Evolutionary conservation across 1,140 invertebrate species (phyloP).

Genomic region (Chionoecetes opilio): DNA sequence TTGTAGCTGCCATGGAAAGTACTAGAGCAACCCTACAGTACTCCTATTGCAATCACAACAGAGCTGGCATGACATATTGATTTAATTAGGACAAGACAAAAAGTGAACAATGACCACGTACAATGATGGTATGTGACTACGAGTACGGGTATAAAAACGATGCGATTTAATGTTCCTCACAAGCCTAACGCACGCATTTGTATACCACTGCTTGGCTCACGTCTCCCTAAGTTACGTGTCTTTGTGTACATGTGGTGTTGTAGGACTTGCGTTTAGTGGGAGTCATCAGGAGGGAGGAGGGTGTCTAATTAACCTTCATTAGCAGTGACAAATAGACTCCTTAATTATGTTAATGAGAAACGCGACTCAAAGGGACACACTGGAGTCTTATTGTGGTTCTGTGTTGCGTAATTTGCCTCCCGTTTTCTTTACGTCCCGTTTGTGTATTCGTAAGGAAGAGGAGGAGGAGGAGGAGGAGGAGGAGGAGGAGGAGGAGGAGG

Average conservation of each 20-base stretch:
- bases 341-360: constrained; percentile 22
- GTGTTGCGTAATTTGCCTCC: background rate
- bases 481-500: background rate
- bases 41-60: too few species aligned
- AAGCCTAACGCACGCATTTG: too few species aligned
- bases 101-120: too few species aligned
- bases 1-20: too few species aligned
- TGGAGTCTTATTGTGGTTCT: background rate
- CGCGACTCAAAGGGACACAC: background rate
- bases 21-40: too few species aligned
- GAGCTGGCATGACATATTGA: too few species aligned
- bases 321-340: constrained; percentile 17
- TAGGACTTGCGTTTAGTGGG: background rate
- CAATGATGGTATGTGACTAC: too few species aligned
- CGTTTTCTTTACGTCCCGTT: background rate
- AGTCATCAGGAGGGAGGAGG: background rate
- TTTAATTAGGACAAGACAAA: too few species aligned
- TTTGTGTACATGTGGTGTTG: background rate
- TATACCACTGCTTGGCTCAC: too few species aligned
- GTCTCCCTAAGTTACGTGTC: too few species aligned
- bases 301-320: constrained; percentile 29
- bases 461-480: background rate
- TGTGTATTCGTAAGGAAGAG: background rate
- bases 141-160: too few species aligned
- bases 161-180: too few species aligned